Evolutionary conservation across 23 tunicate species (phyloP).

Genomic region (Phallusia fumigata): DNA sequence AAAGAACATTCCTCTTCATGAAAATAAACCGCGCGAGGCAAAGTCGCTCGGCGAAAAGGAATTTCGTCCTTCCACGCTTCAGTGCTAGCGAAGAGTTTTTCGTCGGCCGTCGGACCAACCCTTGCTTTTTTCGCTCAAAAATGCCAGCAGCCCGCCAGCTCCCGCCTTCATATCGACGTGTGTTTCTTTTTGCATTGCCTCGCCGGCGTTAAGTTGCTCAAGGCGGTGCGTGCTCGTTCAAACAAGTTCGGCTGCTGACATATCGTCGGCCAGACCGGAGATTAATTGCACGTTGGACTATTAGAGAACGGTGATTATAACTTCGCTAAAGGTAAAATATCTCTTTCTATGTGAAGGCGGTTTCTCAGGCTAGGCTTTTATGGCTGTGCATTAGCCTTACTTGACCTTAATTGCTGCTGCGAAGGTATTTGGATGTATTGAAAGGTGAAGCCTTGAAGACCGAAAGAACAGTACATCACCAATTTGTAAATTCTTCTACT

Average conservation of each 20-base stretch:
- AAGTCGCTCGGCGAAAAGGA: background rate
- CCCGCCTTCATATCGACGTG: background rate
- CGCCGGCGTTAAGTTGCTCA: background rate
- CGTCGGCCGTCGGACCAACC: background rate
- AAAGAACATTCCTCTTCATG: background rate
- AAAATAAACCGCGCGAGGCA: background rate
- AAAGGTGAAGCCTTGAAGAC: background rate
- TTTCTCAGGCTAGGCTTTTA: background rate
- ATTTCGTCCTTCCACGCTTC: background rate
- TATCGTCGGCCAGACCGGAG: background rate
- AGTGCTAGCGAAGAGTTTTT: background rate
- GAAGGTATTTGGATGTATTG: background rate
- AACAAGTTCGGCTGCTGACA: background rate
- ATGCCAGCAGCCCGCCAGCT: background rate
- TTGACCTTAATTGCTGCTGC: background rate
- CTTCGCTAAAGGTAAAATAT: background rate
- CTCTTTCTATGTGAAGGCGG: background rate
- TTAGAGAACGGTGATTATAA: background rate
- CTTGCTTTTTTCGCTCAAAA: background rate
- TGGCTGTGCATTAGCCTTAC: background rate
- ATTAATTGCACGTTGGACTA: background rate
- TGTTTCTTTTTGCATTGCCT: slow-evolving; percentile 4
- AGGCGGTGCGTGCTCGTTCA: slow-evolving; percentile 6
- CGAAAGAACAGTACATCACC: background rate
- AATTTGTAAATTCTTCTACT: no score